phyloP scores from a whole-genome alignment of 2,888 invertebrate species.

The Cistogaster globosa region DNA sequence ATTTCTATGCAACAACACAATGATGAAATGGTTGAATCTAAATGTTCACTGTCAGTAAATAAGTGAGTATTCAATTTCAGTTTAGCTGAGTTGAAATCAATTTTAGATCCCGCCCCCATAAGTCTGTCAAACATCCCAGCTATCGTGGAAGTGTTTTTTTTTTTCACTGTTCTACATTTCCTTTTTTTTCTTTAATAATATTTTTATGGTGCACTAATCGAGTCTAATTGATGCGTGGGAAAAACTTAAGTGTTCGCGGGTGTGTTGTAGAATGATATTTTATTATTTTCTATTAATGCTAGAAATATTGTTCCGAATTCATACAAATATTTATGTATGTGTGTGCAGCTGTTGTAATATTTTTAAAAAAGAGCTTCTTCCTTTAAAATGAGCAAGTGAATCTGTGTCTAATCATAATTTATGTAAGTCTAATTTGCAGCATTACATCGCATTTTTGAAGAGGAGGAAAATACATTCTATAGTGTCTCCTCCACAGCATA shows the following conservation, averaged over 20 bases:
- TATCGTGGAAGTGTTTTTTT: slow-evolving; percentile 9
- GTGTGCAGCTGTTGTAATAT: not conserved
- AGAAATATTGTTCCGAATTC: not conserved
- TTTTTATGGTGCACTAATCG: slow-evolving; percentile 61
- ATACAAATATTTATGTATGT: not conserved
- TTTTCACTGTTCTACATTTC: not conserved
- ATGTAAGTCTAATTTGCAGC: slow-evolving; percentile 35
- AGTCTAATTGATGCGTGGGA: slow-evolving; percentile 71
- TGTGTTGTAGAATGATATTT: slow-evolving; percentile 69
- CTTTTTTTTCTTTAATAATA: not conserved
- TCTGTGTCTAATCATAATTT: slow-evolving; percentile 48
- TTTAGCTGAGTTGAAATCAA: slow-evolving; percentile 63
- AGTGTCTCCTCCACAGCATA: not conserved
- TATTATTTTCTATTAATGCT: slow-evolving; percentile 22
- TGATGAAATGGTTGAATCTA: not conserved
- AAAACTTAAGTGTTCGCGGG: slow-evolving; percentile 65
- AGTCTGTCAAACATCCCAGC: slow-evolving; percentile 13
- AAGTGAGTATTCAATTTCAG: slow-evolving; percentile 59
- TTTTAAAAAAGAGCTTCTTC: not conserved
- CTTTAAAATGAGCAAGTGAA: slow-evolving; percentile 14
- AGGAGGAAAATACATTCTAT: slow-evolving; percentile 3
- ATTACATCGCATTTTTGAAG: slow-evolving; percentile 19
- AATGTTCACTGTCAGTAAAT: slow-evolving; percentile 35
- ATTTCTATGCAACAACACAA: slow-evolving; percentile 33
- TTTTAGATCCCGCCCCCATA: slow-evolving; percentile 64